Conservation (phyloP, 1,140 invertebrate species). For the Palaemon carinicauda region DNA sequence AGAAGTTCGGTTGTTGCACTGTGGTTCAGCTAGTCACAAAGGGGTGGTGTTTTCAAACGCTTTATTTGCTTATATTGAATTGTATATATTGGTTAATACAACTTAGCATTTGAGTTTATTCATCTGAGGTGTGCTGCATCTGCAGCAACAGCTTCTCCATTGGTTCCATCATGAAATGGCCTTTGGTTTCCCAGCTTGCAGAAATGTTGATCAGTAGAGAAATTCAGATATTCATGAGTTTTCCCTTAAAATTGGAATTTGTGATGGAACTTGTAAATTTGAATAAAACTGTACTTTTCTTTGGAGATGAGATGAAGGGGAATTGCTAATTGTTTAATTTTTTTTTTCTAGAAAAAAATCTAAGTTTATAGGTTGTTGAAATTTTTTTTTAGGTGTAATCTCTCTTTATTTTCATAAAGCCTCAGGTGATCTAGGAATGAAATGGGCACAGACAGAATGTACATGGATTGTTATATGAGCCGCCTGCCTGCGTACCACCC, state of each 20-base stretch:
- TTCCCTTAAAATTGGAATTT: no score
- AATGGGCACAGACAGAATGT: constrained; percentile 40
- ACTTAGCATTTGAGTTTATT: not conserved
- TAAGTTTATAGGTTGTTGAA: constrained; percentile 46
- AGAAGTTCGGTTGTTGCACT: constrained; percentile 30
- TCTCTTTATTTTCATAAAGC: constrained; percentile 37
- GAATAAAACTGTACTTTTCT: not conserved
- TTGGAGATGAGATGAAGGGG: not conserved
- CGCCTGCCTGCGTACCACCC: constrained; percentile 49
- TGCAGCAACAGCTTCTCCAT: no score
- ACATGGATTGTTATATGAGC: constrained; percentile 52
- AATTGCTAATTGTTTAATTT: not conserved
- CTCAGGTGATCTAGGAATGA: constrained; percentile 47
- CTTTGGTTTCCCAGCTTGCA: no score
- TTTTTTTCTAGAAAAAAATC: not conserved
- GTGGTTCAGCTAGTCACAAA: constrained; percentile 41
- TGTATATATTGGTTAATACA: constrained; percentile 9
- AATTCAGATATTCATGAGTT: no score
- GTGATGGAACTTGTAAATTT: no score
- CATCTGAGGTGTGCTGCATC: no score
- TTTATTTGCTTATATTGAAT: not conserved
- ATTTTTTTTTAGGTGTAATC: constrained; percentile 39
- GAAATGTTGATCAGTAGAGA: no score
- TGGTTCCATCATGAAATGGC: no score
- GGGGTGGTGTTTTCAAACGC: not conserved